Percentiles rank a stretch among this genome's conserved stretches.
phyloP scores from a whole-genome alignment of 2,797 vertebrate genomes.

The Catostomus latipinnis region DNA sequence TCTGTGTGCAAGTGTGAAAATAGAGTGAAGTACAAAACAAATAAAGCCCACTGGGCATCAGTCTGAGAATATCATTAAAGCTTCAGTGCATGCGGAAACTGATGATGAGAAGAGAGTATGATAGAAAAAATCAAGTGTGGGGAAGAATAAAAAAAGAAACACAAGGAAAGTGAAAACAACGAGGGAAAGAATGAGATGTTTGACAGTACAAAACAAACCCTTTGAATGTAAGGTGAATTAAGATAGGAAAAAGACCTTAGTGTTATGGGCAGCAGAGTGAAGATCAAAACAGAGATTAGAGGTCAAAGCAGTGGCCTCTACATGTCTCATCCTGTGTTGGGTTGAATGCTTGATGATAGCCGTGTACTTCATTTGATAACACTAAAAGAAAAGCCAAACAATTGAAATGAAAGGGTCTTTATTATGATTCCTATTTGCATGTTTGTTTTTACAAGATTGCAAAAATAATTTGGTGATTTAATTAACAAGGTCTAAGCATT shows the following conservation, averaged over 20 bases:
- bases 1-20: slow-evolving; percentile 1
- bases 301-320: not conserved
- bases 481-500: not conserved
- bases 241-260: not conserved
- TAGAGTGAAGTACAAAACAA: slow-evolving; percentile 31
- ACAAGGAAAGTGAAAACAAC: slow-evolving; percentile 4
- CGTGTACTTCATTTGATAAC: not conserved
- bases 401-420: not conserved
- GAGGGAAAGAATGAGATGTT: not conserved
- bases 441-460: not conserved
- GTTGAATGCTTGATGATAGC: not conserved
- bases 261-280: not conserved
- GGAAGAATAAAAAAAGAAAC: slow-evolving; percentile 51
- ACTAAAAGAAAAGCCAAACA: not conserved
- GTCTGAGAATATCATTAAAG: slow-evolving; percentile 40
- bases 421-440: no score
- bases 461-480: not conserved
- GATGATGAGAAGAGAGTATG: not conserved
- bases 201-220: not conserved
- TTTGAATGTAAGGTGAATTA: not conserved
- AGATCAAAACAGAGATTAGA: not conserved
- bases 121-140: slow-evolving; percentile 8
- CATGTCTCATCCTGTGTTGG: not conserved
- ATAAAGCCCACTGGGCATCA: slow-evolving; percentile 36
- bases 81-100: slow-evolving; percentile 10